Evolutionary conservation across 1,140 invertebrate genomes (phyloP).

Genomic region (Saccostrea cuccullata): DNA sequence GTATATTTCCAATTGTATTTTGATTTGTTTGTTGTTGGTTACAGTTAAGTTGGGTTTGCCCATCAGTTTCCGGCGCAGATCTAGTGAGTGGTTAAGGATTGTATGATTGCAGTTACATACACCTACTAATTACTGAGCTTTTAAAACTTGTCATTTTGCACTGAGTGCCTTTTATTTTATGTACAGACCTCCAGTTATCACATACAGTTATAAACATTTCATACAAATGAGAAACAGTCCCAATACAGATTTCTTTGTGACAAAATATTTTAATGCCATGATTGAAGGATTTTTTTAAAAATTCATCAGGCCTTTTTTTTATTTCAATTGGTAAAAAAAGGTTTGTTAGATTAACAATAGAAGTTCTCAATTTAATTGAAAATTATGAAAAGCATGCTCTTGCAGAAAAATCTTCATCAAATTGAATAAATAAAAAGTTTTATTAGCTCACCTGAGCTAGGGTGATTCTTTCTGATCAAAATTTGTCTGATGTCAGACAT

Average conservation of each 20-base stretch:
- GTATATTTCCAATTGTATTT: neutral
- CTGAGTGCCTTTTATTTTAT: slow-evolving; percentile 16
- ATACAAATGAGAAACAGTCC: neutral
- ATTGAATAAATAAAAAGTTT: neutral
- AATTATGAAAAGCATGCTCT: no score
- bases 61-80: slow-evolving; percentile 22
- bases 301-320: neutral
- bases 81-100: slow-evolving; percentile 15
- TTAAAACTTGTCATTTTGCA: neutral
- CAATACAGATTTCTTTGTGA: neutral
- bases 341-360: neutral
- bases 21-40: slow-evolving; percentile 26
- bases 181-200: neutral
- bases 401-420: neutral
- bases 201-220: neutral
- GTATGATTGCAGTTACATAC: slow-evolving; percentile 26
- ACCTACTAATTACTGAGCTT: slow-evolving; percentile 25
- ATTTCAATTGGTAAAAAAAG: neutral
- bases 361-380: neutral
- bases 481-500: no score
- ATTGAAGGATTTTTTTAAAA: neutral
- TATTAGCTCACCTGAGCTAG: no score
- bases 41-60: slow-evolving; percentile 25
- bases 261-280: neutral
- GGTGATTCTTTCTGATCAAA: no score